Evolutionary conservation across 1,140 invertebrate species (phyloP).

Genomic region (Macrostomum lignano): DNA sequence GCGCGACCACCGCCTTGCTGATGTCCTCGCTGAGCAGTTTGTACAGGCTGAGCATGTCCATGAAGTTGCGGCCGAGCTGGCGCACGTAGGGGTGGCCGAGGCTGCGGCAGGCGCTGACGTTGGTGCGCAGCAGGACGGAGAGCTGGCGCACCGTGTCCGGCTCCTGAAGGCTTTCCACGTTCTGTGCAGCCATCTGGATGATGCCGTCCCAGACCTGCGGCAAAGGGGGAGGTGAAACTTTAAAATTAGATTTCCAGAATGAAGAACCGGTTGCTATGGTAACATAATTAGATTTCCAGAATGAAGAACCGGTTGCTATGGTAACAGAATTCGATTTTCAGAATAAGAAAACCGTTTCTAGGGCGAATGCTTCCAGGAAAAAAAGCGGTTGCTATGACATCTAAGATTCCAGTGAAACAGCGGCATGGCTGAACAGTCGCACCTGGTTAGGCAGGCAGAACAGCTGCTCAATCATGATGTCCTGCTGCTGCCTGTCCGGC

Average conservation of each 20-base stretch:
- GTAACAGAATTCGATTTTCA: too few species aligned
- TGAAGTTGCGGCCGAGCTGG: conserved; percentile 66
- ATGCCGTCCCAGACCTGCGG: conserved; percentile 99
- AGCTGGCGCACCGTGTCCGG: conserved; percentile 82
- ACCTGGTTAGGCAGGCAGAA: conserved; percentile 91
- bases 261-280: too few species aligned
- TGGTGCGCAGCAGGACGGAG: conserved; percentile 88
- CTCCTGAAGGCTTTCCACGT: conserved; percentile 81
- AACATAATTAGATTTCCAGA: too few species aligned
- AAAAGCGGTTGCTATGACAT: too few species aligned
- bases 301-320: too few species aligned
- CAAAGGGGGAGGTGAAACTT: too few species aligned
- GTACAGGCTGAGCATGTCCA: conserved; percentile 97
- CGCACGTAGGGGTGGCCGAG: conserved; percentile 77
- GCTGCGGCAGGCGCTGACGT: conserved; percentile 84
- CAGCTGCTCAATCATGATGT: conserved; percentile 76
- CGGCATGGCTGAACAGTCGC: too few species aligned
- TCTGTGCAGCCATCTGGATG: conserved; percentile 73
- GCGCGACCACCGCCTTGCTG: conserved; percentile 64
- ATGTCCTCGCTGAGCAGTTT: conserved; percentile 97
- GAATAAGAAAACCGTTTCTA: too few species aligned
- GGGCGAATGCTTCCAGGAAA: too few species aligned
- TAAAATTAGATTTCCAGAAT: too few species aligned
- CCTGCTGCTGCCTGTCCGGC: conserved; percentile 51
- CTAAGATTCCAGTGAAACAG: too few species aligned